A percentile compares a stretch with the other conserved stretches of the same genome.
These are phyloP conservation scores for Macrosteles quadrilineatus DNA, from an alignment of 1,140 invertebrate genomes.

Conservation along the genomic window DNA sequence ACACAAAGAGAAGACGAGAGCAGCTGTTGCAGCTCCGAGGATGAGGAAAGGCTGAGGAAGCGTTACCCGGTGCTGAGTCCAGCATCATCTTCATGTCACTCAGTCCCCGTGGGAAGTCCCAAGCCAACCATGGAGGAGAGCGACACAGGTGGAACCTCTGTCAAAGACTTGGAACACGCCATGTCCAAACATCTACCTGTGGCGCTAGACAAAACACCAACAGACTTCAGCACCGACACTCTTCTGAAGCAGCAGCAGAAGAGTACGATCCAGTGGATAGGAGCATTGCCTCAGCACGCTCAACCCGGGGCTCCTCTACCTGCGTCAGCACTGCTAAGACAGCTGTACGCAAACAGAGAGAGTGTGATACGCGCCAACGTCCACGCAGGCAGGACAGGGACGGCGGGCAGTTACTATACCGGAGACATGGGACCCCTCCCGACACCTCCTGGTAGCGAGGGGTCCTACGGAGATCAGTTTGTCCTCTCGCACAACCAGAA, in stretches of 20 bases:
- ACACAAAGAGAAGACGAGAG: slow-evolving; percentile 52
- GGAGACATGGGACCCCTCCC: slow-evolving; percentile 69
- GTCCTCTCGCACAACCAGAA: no score
- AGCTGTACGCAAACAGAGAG: slow-evolving; percentile 90
- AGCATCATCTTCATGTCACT: slow-evolving; percentile 61
- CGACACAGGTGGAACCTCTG: slow-evolving; percentile 60
- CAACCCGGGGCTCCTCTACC: slow-evolving; percentile 55
- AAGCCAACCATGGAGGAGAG: slow-evolving; percentile 48
- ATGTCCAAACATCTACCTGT: slow-evolving; percentile 94
- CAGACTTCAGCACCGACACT: slow-evolving; percentile 85
- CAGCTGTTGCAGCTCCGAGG: slow-evolving; percentile 55
- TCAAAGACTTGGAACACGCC: slow-evolving; percentile 91
- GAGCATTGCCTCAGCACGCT: slow-evolving; percentile 53
- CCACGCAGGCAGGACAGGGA: slow-evolving; percentile 64
- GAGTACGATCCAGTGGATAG: slow-evolving; percentile 94
- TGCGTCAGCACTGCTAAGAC: slow-evolving; percentile 83
- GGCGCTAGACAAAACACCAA: slow-evolving; percentile 61
- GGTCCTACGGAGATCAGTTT: slow-evolving; percentile 69
- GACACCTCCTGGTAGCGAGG: slow-evolving; percentile 80
- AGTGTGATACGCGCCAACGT: slow-evolving; percentile 91
- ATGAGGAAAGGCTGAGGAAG: slow-evolving; percentile 54
- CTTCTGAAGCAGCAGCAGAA: slow-evolving; percentile 79
- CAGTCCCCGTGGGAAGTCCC: slow-evolving; percentile 50
- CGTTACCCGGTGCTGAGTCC: slow-evolving; percentile 58
- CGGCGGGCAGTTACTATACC: slow-evolving; percentile 43